Conservation (phyloP, 2,797 vertebrate species). For the Cynopterus sphinx region DNA sequence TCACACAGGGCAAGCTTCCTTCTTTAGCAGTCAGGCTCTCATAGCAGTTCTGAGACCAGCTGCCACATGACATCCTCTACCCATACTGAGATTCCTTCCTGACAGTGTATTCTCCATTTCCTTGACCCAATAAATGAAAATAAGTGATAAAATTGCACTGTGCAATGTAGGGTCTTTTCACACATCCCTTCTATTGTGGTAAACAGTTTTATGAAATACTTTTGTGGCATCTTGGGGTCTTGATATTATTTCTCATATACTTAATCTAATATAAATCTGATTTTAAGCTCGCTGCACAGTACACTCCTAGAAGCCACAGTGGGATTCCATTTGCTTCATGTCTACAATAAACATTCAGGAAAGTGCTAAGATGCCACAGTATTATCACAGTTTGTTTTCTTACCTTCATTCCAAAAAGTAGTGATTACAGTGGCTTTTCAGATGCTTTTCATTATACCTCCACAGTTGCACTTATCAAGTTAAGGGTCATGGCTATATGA, state of each 20-base stretch:
- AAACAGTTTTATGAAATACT: neutral
- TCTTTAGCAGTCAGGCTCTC: too few relatives aligned
- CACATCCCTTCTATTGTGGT: neutral
- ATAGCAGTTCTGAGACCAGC: neutral
- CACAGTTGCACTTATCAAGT: accelerated
- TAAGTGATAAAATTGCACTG: neutral
- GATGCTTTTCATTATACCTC: neutral
- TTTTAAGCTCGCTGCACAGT: accelerated
- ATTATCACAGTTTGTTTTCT: neutral
- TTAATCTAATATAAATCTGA: neutral
- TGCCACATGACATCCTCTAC: neutral
- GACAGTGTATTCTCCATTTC: neutral
- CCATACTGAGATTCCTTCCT: neutral
- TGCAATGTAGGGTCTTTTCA: neutral
- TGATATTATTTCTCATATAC: neutral
- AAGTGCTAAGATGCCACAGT: neutral
- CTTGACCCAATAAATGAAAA: neutral
- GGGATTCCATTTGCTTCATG: neutral
- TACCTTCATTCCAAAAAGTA: neutral
- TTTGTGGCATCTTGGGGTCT: neutral
- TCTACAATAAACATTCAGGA: neutral
- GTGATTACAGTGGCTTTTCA: neutral
- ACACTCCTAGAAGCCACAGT: neutral
- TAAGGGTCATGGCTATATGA: neutral
- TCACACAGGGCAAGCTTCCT: accelerated